Evolutionary conservation across 2,797 vertebrate species (phyloP).

Genomic region (Thunnus albacares): DNA sequence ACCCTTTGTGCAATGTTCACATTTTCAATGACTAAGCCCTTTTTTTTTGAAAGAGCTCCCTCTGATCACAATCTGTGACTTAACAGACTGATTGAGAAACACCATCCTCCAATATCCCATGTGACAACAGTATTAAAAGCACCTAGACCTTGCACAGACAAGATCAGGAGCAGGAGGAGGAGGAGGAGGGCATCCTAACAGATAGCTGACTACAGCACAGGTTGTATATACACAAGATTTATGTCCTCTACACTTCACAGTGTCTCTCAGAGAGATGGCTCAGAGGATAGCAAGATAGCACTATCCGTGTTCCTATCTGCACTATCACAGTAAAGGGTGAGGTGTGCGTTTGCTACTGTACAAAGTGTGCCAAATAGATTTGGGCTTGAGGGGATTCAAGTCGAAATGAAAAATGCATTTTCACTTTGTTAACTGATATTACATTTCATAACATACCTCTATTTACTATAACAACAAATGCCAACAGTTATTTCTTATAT

Average conservation of each 20-base stretch:
- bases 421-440: conserved; percentile 32
- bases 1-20: conserved; percentile 15
- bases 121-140: conserved; percentile 61
- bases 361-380: conserved; percentile 45
- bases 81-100: conserved; percentile 62
- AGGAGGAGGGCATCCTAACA: conserved; percentile 73
- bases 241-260: conserved; percentile 74
- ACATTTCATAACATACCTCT: not conserved
- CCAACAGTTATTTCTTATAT: not conserved
- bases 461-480: not conserved
- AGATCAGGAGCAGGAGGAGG: conserved; percentile 66
- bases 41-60: conserved; percentile 2
- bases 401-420: conserved; percentile 23
- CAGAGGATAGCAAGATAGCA: conserved; percentile 70
- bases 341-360: conserved; percentile 31
- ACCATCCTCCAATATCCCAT: conserved; percentile 35
- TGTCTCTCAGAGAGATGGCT: conserved; percentile 78
- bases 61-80: conserved; percentile 21
- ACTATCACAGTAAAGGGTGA: conserved; percentile 43
- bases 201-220: conserved; percentile 85
- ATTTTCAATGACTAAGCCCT: conserved; percentile 9
- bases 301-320: conserved; percentile 64
- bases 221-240: conserved; percentile 84
- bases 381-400: conserved; percentile 40
- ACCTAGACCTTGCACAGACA: conserved; percentile 63